Percentiles rank a stretch among this genome's conserved stretches.
phyloP scores from a whole-genome alignment of 2,113 vertebrate genomes.

The Pogonocichla stellata region DNA sequence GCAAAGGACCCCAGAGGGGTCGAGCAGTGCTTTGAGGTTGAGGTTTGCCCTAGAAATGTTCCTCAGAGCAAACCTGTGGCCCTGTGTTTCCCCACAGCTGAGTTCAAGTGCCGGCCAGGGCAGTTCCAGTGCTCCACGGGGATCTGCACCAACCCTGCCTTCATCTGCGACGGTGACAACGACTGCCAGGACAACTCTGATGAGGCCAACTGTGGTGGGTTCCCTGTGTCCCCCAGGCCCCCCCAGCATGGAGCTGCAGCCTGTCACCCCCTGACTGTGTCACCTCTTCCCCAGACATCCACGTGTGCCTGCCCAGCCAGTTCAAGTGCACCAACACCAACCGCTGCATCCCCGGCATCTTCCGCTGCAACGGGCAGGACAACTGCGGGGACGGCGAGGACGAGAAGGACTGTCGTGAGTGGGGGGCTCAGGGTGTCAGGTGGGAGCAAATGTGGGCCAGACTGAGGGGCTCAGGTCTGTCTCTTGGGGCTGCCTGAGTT shows the following conservation, averaged over 20 bases:
- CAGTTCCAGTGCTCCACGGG: slow-evolving; percentile 97
- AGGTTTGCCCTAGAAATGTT: background rate
- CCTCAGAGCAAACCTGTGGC: background rate
- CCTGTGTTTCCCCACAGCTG: slow-evolving; percentile 72
- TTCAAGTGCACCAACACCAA: slow-evolving; percentile 96
- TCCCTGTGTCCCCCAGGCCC: too few relatives aligned
- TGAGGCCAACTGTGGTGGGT: slow-evolving; percentile 92
- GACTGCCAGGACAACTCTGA: slow-evolving; percentile 98
- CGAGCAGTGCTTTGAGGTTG: rapidly evolving
- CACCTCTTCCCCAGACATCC: slow-evolving; percentile 82
- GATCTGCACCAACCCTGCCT: slow-evolving; percentile 97
- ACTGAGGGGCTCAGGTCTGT: rapidly evolving
- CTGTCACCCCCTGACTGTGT: background rate
- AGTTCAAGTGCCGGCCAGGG: slow-evolving; percentile 94
- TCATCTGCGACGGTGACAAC: slow-evolving; percentile 97
- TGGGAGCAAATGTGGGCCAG: rapidly evolving
- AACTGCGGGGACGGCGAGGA: slow-evolving; percentile 96
- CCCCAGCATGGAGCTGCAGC: background rate
- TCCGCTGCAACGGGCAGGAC: slow-evolving; percentile 96
- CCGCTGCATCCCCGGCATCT: slow-evolving; percentile 96
- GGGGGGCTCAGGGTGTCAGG: background rate
- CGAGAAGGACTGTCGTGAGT: slow-evolving; percentile 96
- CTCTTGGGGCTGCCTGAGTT: background rate
- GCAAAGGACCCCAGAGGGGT: background rate
- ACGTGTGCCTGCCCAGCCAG: slow-evolving; percentile 96